These are phyloP conservation scores for Nasonia giraulti DNA, from an alignment of 1,140 invertebrate genomes.

Conservation along the genomic window DNA sequence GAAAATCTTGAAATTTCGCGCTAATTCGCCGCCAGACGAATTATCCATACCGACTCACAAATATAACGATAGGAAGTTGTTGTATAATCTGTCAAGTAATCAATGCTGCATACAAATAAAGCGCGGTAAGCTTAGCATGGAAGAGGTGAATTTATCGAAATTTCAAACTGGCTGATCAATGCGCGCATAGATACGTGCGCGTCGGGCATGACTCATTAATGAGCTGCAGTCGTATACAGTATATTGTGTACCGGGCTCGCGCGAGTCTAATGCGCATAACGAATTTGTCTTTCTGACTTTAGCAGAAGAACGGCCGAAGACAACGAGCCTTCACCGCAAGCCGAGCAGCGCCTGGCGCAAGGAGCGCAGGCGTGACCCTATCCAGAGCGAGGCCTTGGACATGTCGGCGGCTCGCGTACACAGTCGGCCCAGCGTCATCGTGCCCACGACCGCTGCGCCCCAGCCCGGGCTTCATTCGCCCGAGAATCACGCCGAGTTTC, in stretches of 20 bases:
- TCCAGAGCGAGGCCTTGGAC: constrained; percentile 71
- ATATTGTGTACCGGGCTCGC: no score
- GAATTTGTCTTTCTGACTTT: neutral
- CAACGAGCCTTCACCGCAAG: constrained; percentile 69
- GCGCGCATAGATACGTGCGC: neutral
- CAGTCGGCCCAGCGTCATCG: constrained; percentile 71
- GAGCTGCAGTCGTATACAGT: no score
- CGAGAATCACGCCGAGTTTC: constrained; percentile 52
- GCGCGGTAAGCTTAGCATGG: no score
- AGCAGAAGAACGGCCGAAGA: constrained; percentile 70
- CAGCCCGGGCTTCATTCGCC: constrained; percentile 35
- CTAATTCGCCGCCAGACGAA: no score
- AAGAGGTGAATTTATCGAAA: neutral
- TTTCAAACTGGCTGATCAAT: neutral
- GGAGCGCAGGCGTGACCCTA: constrained; percentile 72
- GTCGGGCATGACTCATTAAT: no score
- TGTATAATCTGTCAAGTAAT: neutral
- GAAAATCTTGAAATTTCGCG: no score
- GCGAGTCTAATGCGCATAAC: no score
- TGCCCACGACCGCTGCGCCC: constrained; percentile 63
- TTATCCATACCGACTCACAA: no score
- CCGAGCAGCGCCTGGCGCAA: constrained; percentile 72
- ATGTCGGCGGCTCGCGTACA: constrained; percentile 69
- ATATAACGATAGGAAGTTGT: no score
- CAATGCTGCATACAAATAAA: no score